Percentiles rank a stretch among this genome's conserved stretches.
Conservation (phyloP, 2,888 invertebrate species). For the Coremacera marginata region DNA sequence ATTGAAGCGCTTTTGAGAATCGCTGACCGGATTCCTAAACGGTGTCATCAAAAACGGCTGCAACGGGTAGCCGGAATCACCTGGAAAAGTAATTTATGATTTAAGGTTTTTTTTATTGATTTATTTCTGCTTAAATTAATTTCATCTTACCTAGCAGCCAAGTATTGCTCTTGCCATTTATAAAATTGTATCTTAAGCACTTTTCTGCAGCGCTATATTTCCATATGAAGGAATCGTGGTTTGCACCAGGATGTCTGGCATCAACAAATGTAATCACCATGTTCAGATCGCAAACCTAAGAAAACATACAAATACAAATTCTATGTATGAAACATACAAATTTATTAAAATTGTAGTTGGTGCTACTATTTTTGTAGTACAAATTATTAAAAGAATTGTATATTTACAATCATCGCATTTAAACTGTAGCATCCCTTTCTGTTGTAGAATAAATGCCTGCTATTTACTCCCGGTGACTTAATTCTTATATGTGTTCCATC, state of each 20-base stretch:
- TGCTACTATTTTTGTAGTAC: not conserved
- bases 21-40: not conserved
- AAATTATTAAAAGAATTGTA: not conserved
- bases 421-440: not conserved
- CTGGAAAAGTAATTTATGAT: not conserved
- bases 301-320: not conserved
- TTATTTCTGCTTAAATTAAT: not conserved
- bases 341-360: not conserved
- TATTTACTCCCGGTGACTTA: not conserved
- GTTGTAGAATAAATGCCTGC: not conserved
- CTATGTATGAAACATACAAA: not conserved
- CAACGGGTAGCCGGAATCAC: not conserved
- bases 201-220: not conserved
- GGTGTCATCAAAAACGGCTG: not conserved
- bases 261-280: not conserved
- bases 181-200: not conserved
- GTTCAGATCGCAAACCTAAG: not conserved
- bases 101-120: not conserved
- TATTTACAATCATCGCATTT: slow-evolving; percentile 1
- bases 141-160: not conserved
- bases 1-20: not conserved
- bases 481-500: not conserved
- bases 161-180: not conserved
- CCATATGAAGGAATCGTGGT: not conserved
- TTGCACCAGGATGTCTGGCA: not conserved